Base-by-base conservation (phyloP, 2,113 vertebrate genomes). In the Ophiodon elongatus region DNA sequence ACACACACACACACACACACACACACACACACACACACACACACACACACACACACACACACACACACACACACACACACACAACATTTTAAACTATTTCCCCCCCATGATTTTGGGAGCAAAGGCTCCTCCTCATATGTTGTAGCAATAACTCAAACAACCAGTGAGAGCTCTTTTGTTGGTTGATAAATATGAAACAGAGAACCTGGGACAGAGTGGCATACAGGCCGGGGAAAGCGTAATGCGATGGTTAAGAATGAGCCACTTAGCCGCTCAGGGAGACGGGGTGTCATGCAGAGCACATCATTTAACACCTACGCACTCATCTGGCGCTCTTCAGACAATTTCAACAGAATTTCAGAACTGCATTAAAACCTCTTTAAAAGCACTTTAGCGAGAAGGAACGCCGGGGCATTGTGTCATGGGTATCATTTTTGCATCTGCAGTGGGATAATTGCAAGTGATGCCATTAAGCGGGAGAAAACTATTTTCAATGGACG, bases 261-360 rank as follows among this genome's bases (percentile, higher is more conserved):
- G 86, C 90, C 89, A 91, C 93, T 93, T 89, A 80, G 89, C 85
- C 76, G 85, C 86, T 85, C 86, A 41, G 82, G 88, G 92, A 92
- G 91, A 93, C 72, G 83, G 59, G 79, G 82, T 88, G 90, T 88
- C 91, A 87, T 89, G 86, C 84, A 14, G 75, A 90, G 88, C 72
- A 76, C 81, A 91, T 87, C 80, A 86, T 91, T 90, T 86, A 87
- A 94, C 93, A 92, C 92, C 93, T 93, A 89, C 93, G 23, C 89
- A 56, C 92, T 90, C 89, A 89, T 94, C 88, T 70, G 73, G 79
- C 27, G 31, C 92, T 83, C 88, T 89, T 93, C 85, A 88, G 79
- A 93, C 91, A 67, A 86, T 91, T 92, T 87, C 86, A 78, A 64
- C 85, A 73, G 71, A 83, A 91, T 92, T 92, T 94, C 86, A 86